Base-by-base conservation (phyloP, 2,113 vertebrate species). In the Vidua chalybeata region DNA sequence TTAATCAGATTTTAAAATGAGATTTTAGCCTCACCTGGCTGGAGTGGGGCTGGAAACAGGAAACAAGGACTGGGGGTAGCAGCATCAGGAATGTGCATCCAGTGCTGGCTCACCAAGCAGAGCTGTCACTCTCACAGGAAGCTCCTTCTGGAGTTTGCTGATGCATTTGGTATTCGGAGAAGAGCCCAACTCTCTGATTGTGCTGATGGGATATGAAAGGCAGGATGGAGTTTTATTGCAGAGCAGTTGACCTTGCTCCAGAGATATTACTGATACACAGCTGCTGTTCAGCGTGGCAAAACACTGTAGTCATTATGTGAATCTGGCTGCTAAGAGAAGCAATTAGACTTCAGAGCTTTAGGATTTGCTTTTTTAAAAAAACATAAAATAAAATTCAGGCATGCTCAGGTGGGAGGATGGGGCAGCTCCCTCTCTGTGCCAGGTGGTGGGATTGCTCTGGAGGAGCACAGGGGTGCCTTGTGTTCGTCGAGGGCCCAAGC, bases 201-300 rank as follows among this genome's bases (percentile, higher is more conserved):
- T 93, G 73, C 89, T 96, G 91, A 82, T 95, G 92, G 92, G 82
- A 79, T 93, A 13, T 64, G 87, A 97, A 96, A 97, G 89, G 69
- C 86, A 92, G 84, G 92, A 69, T 82, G 19, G 86, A 68, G 79
- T 92, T 96, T 96, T 91, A 91, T 84, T 67, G 89, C 79, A 66
- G 63, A 95, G 87, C 62, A 55, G 88, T 94, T 97, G 96, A 96
- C 92, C 94, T 86, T 56, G 80, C 82, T 95, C 94, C 77, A 59
- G 85, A 86, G 75, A 69, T 91, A 73, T 89, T 84, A 74, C 39
- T 1, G 19, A 94, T 88, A 84, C 85, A 78, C 96, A 94, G 92
- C 92, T 95, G 90, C 93, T 93, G 27, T 89, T 92, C 94, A 80
- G 24, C 16, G 4, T 90, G 64, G 93, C 93, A 91, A 90, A 97